Evolutionary conservation across 2,888 invertebrate genomes (phyloP).

Genomic region (Empis stercorea): DNA sequence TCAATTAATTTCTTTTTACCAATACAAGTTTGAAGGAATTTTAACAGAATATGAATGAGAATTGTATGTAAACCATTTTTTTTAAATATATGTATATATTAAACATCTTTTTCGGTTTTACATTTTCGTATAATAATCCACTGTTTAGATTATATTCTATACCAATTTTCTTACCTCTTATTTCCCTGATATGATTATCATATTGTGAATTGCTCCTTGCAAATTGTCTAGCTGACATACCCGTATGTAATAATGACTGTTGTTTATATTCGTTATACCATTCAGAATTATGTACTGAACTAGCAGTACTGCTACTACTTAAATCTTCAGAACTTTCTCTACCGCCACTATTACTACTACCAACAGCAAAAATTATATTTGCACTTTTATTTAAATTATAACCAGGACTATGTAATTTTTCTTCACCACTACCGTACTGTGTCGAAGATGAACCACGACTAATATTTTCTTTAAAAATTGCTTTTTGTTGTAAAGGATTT

Average conservation of each 20-base stretch:
- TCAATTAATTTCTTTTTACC: background rate
- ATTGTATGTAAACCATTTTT: too few species aligned
- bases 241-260: conserved; percentile 24
- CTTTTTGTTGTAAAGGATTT: conserved; percentile 2
- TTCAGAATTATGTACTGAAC: conserved; percentile 26
- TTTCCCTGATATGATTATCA: conserved; percentile 74
- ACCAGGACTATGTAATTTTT: conserved; percentile 2
- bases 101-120: too few species aligned
- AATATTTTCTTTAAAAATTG: conserved; percentile 7
- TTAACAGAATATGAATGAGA: background rate
- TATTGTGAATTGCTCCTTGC: conserved; percentile 59
- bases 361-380: background rate
- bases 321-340: background rate
- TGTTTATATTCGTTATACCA: conserved; percentile 44
- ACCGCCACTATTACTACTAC: background rate
- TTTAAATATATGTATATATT: too few species aligned
- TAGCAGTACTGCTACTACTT: background rate
- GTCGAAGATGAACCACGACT: conserved; percentile 10
- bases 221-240: conserved; percentile 2
- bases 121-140: background rate
- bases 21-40: background rate
- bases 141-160: too few species aligned
- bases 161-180: conserved; percentile 56
- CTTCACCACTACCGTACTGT: conserved; percentile 7
- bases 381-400: background rate